These are phyloP conservation scores for Ips nitidus DNA, from an alignment of 1,140 invertebrate genomes.

Conservation along the genomic window DNA sequence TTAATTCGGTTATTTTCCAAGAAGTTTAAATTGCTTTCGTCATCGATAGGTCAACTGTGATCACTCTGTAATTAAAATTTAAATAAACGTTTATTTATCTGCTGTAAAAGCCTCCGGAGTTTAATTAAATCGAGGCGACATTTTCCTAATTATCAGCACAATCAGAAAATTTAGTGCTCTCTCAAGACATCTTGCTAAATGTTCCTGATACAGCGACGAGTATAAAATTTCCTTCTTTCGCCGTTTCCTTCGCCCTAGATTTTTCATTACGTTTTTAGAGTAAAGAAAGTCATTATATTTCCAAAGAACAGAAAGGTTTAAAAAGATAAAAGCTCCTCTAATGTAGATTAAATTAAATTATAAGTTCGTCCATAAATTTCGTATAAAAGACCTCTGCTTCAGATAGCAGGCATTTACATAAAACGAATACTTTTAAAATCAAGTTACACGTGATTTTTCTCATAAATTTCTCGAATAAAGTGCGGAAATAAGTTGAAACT, in stretches of 20 bases:
- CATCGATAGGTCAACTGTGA: neutral
- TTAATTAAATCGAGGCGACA: conserved; percentile 3
- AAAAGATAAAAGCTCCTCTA: conserved; percentile 33
- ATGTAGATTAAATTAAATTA: conserved; percentile 32
- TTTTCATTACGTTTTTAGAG: conserved; percentile 25
- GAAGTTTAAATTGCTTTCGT: neutral
- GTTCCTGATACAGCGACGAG: conserved; percentile 5
- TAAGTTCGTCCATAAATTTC: conserved; percentile 32
- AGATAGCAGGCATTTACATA: conserved; percentile 24
- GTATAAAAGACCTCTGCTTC: conserved; percentile 9
- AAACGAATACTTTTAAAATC: conserved; percentile 27
- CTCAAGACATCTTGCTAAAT: conserved; percentile 8
- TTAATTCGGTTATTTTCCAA: neutral
- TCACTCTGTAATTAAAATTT: no score
- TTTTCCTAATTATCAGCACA: conserved; percentile 6
- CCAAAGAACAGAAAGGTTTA: conserved; percentile 21
- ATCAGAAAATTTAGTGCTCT: conserved; percentile 2
- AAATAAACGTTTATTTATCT: neutral
- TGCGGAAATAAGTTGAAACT: neutral
- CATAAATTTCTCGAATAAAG: conserved; percentile 17
- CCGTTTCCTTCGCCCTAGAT: conserved; percentile 17
- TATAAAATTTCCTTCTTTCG: conserved; percentile 9
- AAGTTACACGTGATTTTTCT: conserved; percentile 19
- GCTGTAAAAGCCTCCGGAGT: neutral
- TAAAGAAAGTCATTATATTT: conserved; percentile 12